Evolutionary conservation across 2,888 invertebrate genomes (phyloP), one percentile per base, ranked within the genome.

Genomic region (Lasioglossum oenotherae): DNA sequence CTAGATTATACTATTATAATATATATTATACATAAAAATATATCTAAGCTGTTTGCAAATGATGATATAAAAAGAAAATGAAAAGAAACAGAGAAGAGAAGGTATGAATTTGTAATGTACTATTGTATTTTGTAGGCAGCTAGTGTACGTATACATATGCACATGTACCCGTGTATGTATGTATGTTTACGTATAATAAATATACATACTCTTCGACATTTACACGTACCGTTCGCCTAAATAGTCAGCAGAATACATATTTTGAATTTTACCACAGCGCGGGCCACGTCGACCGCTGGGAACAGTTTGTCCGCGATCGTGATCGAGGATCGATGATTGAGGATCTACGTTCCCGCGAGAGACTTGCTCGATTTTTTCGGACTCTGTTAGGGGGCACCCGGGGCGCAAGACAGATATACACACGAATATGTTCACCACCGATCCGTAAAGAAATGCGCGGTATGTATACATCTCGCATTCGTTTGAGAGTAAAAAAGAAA

Each of bases 51-150:
- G 92, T 92, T 93, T 92, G 92, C 92, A 91, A 90, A 91, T 92
- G 90, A 92, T 90, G 89, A 87, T 87, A 86, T 84, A 89, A 86
- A 69, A 67, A 74, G 74, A 57, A 71, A 71, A 71, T 41, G 76
- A 78, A 88, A 71, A 75, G 46, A 80, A 49, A 74, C 53, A 75
- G 80, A 75, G 78, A 82, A 78, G 49, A 78, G 78, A 87, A 78
- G 86, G 86, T 87, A 90, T 90, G 91, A 89, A 92, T 93, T 93
- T 93, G 90, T 92, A 92, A 92, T 92, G 92, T 93, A 93, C 87
- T 90, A 90, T 92, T 92, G 92, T 91, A 92, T 93, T 93, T 93
- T 92, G 90, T 93, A 93, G 93, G 92, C 93, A 92, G 93, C 93
- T 93, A 91, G 91, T 88, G 89, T 89, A 92, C 89, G 88, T 90